Evolutionary conservation across 1,140 invertebrate species (phyloP).

Genomic region (Galleria mellonella): DNA sequence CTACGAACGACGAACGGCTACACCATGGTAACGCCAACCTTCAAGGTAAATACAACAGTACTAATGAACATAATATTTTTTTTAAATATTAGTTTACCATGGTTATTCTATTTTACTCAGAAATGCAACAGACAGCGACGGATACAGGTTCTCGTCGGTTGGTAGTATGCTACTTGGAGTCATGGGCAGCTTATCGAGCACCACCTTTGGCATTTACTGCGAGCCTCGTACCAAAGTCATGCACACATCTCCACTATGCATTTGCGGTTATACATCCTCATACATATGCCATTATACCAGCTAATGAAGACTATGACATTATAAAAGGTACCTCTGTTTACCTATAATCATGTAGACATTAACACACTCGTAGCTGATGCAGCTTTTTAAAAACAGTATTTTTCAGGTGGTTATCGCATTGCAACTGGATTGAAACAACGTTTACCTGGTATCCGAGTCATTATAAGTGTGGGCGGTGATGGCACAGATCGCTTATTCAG

Average conservation of each 20-base stretch:
- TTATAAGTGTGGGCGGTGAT: slow-evolving; percentile 75
- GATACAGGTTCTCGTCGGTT: slow-evolving; percentile 17
- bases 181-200: slow-evolving; percentile 78
- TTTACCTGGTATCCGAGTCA: slow-evolving; percentile 69
- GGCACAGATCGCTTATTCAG: slow-evolving; percentile 70
- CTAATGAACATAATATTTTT: neutral
- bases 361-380: neutral
- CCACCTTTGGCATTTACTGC: slow-evolving; percentile 80
- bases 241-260: slow-evolving; percentile 88
- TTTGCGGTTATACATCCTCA: slow-evolving; percentile 83
- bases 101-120: slow-evolving; percentile 14
- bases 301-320: slow-evolving; percentile 76
- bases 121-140: slow-evolving; percentile 48
- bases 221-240: slow-evolving; percentile 82
- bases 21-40: slow-evolving; percentile 59
- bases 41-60: slow-evolving; percentile 36
- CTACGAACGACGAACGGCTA: slow-evolving; percentile 43
- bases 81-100: neutral
- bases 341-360: neutral
- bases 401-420: slow-evolving; percentile 75
- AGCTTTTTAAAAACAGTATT: neutral
- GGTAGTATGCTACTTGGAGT: slow-evolving; percentile 82
- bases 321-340: slow-evolving; percentile 66
- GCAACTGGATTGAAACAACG: slow-evolving; percentile 70
- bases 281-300: slow-evolving; percentile 75